A percentile compares a stretch with the other conserved stretches of the same genome.
phyloP scores from a whole-genome alignment of 2,113 vertebrate species.

The Tinamus guttatus region DNA sequence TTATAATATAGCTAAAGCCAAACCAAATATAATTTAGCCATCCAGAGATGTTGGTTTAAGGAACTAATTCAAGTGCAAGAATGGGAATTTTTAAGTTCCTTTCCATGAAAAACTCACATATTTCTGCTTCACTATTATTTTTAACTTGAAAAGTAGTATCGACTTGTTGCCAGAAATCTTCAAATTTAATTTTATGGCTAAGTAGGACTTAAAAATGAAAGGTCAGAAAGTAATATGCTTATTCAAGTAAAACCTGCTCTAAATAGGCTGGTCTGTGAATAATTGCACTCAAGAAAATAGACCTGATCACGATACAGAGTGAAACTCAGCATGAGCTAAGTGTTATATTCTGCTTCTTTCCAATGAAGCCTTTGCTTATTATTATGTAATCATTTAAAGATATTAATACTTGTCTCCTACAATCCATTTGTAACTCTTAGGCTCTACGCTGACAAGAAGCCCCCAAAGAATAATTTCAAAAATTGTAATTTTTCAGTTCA shows the following conservation, averaged over 20 bases:
- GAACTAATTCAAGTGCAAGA: not conserved
- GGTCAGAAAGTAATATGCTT: not conserved
- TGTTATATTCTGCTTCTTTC: not conserved
- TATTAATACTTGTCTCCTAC: not conserved
- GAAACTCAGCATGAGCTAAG: not conserved
- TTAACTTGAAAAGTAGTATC: not conserved
- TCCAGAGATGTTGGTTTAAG: not conserved
- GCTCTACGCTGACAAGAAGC: not conserved
- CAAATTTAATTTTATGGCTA: not conserved
- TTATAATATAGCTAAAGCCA: not conserved
- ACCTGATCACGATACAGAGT: not conserved
- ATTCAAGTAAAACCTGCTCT: not conserved
- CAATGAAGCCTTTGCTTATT: not conserved
- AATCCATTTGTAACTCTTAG: not conserved
- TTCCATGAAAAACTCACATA: not conserved
- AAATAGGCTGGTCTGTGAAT: not conserved
- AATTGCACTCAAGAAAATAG: not conserved
- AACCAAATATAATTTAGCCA: not conserved
- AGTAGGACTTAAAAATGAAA: not conserved
- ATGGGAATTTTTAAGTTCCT: not conserved
- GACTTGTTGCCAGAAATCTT: not conserved
- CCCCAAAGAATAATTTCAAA: not conserved
- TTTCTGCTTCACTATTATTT: not conserved
- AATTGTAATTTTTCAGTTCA: not conserved
- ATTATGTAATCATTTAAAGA: not conserved